phyloP scores from a whole-genome alignment of 2,797 vertebrate species.

The Mormyrops boulengeri region DNA sequence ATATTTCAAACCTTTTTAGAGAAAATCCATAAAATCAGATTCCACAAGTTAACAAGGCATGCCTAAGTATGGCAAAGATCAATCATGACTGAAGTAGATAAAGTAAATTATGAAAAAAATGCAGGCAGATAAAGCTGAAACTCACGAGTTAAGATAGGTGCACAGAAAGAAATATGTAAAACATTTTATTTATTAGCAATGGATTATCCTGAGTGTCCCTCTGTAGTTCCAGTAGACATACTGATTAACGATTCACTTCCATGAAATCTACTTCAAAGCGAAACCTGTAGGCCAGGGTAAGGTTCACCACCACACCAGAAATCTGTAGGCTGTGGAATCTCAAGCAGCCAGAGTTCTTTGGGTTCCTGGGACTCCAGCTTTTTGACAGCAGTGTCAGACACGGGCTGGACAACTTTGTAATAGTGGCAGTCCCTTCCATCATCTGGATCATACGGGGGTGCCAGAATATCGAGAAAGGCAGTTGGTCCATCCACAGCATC shows the following conservation, averaged over 20 bases:
- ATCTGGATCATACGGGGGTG: conserved; percentile 89
- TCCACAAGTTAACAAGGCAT: neutral
- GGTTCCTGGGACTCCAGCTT: conserved; percentile 41
- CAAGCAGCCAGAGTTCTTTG: conserved; percentile 76
- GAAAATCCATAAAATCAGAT: neutral
- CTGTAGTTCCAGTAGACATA: neutral
- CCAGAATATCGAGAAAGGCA: conserved; percentile 89
- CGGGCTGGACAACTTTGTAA: conserved; percentile 65
- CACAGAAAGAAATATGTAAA: neutral
- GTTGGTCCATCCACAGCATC: conserved; percentile 85
- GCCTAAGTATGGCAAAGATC: neutral
- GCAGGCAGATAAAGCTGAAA: neutral
- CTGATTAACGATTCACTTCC: neutral
- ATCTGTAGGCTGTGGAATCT: conserved; percentile 78
- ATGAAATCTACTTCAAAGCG: conserved; percentile 54
- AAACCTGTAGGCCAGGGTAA: conserved; percentile 82
- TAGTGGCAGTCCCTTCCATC: conserved; percentile 90
- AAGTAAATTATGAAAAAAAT: neutral
- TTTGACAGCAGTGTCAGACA: conserved; percentile 34
- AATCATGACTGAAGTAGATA: neutral
- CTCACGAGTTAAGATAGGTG: neutral
- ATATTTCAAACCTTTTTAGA: neutral
- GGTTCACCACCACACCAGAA: conserved; percentile 91
- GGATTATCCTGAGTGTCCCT: conserved; percentile 3
- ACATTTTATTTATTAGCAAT: neutral